Conservation (phyloP, 2,113 vertebrate species). For the Aspiorhynchus laticeps region DNA sequence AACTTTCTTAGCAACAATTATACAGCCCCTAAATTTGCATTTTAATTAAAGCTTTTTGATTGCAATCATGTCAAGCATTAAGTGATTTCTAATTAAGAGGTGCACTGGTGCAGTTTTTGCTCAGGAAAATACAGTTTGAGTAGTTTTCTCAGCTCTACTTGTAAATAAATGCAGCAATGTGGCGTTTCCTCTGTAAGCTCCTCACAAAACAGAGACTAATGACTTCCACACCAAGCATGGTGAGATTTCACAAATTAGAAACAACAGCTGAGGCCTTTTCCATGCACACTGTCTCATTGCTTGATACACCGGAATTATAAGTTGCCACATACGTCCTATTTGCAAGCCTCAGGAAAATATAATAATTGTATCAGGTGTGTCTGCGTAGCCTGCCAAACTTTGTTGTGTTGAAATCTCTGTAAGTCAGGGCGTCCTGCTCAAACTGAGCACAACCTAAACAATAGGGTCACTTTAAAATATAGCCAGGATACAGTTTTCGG, state of each 20-base stretch:
- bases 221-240: neutral
- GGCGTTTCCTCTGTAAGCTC: neutral
- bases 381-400: neutral
- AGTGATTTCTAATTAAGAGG: constrained; percentile 69
- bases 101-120: constrained; percentile 61
- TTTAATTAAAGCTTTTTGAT: constrained; percentile 70
- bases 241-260: constrained; percentile 14
- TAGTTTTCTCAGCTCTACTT: constrained; percentile 8
- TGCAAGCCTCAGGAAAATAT: neutral
- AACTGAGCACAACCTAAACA: constrained; percentile 15
- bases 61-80: constrained; percentile 63
- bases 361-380: neutral
- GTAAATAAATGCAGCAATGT: constrained; percentile 18
- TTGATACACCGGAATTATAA: neutral
- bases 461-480: neutral
- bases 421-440: neutral
- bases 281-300: neutral
- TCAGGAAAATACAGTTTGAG: constrained; percentile 50
- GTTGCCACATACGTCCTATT: neutral
- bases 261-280: neutral
- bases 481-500: constrained; percentile 2
- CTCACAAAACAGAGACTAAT: constrained; percentile 3
- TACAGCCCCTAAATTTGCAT: constrained; percentile 65
- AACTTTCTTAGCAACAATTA: constrained; percentile 62
- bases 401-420: neutral